These are phyloP conservation scores for Cerastis leucographa DNA, from an alignment of 2,888 invertebrate species.

Conservation along the genomic window DNA sequence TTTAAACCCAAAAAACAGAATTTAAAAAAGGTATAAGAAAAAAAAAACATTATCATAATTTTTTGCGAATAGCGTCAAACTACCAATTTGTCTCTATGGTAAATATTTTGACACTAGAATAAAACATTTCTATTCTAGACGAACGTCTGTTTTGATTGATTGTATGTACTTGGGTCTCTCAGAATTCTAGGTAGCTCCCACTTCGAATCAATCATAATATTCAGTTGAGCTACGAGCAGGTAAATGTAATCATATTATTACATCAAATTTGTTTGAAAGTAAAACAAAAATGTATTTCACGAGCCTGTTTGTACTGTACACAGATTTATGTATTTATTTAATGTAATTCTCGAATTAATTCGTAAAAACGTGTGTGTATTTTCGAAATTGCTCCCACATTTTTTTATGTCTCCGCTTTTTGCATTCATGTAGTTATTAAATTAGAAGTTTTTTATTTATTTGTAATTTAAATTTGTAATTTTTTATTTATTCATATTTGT, in stretches of 20 bases:
- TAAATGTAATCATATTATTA: slow-evolving; percentile 29
- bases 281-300: slow-evolving; percentile 8
- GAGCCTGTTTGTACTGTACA: background rate
- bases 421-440: background rate
- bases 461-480: too few relatives aligned
- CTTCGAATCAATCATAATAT: slow-evolving; percentile 51
- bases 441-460: background rate
- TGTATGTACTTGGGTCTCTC: slow-evolving; percentile 24
- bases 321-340: background rate
- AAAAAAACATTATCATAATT: background rate
- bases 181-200: slow-evolving; percentile 36
- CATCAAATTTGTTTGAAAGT: background rate
- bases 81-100: background rate
- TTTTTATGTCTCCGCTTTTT: background rate
- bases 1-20: background rate
- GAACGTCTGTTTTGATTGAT: slow-evolving; percentile 39
- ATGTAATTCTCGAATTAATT: background rate
- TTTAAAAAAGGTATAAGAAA: background rate
- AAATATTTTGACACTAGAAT: slow-evolving; percentile 31
- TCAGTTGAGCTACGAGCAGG: slow-evolving; percentile 3
- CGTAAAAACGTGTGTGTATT: background rate
- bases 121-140: slow-evolving; percentile 14
- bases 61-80: background rate
- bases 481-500: background rate
- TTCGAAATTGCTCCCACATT: background rate